A percentile compares a stretch with the other conserved stretches of the same genome.
phyloP scores from a whole-genome alignment of 2,797 vertebrate genomes.

The Psittacula echo region DNA sequence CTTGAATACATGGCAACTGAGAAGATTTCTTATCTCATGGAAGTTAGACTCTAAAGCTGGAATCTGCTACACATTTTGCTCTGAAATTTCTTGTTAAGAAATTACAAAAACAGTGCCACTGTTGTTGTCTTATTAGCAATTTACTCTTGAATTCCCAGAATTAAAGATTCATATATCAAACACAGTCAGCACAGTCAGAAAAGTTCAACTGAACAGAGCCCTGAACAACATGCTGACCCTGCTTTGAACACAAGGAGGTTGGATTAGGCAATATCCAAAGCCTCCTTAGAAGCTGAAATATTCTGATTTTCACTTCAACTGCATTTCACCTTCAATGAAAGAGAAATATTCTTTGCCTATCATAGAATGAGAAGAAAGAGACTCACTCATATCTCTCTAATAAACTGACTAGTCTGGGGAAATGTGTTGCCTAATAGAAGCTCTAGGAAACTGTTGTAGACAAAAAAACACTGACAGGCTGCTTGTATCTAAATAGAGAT shows the following conservation, averaged over 20 bases:
- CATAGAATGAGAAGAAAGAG: background rate
- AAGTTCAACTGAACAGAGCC: background rate
- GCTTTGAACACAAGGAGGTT: background rate
- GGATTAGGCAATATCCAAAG: background rate
- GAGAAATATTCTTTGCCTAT: background rate
- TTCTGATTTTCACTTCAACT: background rate
- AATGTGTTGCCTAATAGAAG: background rate
- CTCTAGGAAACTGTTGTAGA: background rate
- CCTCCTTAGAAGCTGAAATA: background rate
- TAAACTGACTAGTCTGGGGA: background rate
- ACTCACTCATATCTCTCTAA: background rate
- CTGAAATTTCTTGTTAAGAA: background rate
- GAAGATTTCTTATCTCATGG: background rate
- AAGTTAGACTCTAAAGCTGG: background rate
- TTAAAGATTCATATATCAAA: background rate
- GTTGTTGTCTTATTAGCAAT: background rate
- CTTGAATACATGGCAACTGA: background rate
- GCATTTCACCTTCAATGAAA: background rate
- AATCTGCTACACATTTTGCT: background rate
- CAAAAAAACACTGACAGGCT: background rate
- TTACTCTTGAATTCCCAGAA: background rate
- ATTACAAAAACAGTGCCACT: background rate
- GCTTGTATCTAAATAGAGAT: background rate
- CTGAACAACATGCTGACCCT: background rate
- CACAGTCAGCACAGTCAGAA: background rate